phyloP scores from a whole-genome alignment of 2,888 invertebrate species.

The Tachina lurida region DNA sequence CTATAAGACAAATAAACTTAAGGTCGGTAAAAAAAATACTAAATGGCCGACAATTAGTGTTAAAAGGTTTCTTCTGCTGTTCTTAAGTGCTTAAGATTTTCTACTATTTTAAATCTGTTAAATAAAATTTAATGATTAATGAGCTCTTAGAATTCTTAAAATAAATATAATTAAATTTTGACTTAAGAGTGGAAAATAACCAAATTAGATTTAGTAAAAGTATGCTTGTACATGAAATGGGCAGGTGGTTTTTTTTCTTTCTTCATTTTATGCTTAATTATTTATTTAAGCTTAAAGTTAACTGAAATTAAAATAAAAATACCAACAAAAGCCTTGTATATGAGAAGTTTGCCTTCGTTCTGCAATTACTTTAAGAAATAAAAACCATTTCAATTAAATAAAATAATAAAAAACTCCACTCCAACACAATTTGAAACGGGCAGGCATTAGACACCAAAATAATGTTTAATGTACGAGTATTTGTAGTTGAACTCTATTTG shows the following conservation, averaged over 20 bases:
- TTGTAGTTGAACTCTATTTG: slow-evolving; percentile 17
- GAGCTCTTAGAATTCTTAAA: slow-evolving; percentile 24
- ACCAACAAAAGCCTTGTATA: slow-evolving; percentile 12
- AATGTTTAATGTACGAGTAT: background rate
- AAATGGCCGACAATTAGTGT: background rate
- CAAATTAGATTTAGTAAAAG: slow-evolving; percentile 16
- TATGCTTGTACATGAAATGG: background rate
- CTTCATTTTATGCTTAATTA: background rate
- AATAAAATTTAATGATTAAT: slow-evolving; percentile 51
- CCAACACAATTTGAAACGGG: slow-evolving; percentile 24
- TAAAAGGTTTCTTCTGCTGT: background rate
- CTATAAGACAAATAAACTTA: background rate
- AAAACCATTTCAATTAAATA: background rate
- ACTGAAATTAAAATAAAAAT: background rate
- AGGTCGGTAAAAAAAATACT: background rate
- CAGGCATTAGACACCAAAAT: background rate
- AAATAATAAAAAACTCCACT: background rate
- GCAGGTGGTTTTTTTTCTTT: slow-evolving; percentile 8
- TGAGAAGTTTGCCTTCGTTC: background rate
- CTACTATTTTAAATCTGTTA: background rate
- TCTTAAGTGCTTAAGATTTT: background rate
- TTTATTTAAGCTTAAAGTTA: background rate
- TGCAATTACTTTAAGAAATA: background rate
- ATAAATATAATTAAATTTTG: slow-evolving; percentile 27
- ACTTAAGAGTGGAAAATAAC: slow-evolving; percentile 11